Evolutionary conservation across 2,113 vertebrate species (phyloP), one percentile per base, ranked within the genome.

Genomic region (Cyprinodon brontotheroides): DNA sequence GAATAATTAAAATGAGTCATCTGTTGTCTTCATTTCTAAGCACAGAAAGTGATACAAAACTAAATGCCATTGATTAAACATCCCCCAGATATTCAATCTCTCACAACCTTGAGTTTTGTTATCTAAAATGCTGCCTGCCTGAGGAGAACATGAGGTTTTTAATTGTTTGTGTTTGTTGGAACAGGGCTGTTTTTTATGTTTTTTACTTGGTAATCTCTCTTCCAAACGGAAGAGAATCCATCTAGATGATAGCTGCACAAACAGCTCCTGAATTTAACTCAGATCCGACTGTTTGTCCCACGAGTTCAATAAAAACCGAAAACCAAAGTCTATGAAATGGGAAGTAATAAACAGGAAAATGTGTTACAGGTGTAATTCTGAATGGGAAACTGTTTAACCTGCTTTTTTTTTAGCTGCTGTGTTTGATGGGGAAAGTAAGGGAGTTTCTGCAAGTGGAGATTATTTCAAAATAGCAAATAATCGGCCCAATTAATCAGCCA

Each of bases 381-480:
- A 37, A 62, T 12, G 13, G 5, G 5, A 62, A 62, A 15, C 37
- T 14, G 9, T 38, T 38, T 53, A 17, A 20, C 6, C 17, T 2
- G 6, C 0, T 20, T 53, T 10, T 11, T 11, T 29, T 10, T 45
- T 11, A 45, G 43, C 43, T 45, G 43, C 5, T 6, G 11, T 45
- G 43, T 59, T 59, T 59, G 0, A 61, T 10, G 22, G 36, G 36
- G 29, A 36, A 61, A 61, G 36, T 22, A 60, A 8, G 11, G 36
- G 36, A 3, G 37, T 11, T 15, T 36, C n/a, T 29, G 22, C 13
- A 22, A 15, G 22, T 12, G 37, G 15, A n/a, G 48, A 69, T n/a
- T 7, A 40, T 69, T 38, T 59, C 4, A 69, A 69, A 69, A 69
- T 59, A 69, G 37, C 20, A 57, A 57, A 69, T 20, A 68, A 53